Evolutionary conservation across 2,113 vertebrate species (phyloP), one percentile per base, ranked within the genome.

Genomic region (Pseudolaguvia tuberculata): DNA sequence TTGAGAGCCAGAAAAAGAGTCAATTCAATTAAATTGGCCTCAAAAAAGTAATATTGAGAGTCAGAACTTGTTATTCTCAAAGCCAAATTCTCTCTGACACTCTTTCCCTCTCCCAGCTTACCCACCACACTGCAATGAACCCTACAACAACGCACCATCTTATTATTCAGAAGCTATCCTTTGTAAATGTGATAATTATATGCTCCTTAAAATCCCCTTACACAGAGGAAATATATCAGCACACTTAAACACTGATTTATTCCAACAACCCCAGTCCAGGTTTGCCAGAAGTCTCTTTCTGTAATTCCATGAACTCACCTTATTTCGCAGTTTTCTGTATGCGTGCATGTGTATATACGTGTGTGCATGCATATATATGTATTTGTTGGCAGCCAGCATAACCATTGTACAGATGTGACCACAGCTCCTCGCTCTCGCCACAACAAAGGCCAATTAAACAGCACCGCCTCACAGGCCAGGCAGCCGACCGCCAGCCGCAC

Each of bases 151-250:
- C 82, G 69, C 52, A 63, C 55, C 77, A 84, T 82, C 80, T 85
- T 80, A 86, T 88, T 89, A 89, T 88, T 88, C 86, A 80, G 83
- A 85, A 85, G 87, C 86, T 89, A 84, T 88, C 88, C 87, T 82
- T 82, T 45, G 86, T 88, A 91, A 92, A 92, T 90, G 90, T 88
- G 91, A 92, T 91, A 92, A 92, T 92, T 90, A 90, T 83, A 89
- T 50, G 78, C 85, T 88, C 80, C 71, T 80, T 83, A 83, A 87
- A 87, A 86, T 85, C 82, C 83, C 75, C 75, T 72, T 68, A 79
- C 84, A 71, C 59, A 55, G 63, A 78, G 76, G 76, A 81, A 81
- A 81, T 45, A 57, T 73, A 75, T 81, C 81, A 85, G 82, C 78
- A 72, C 73, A 68, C 84, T 76, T 48, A 48, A 70, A 57, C 70